phyloP scores from a whole-genome alignment of 2,888 invertebrate species.

The Galeopsomyia nigrocyanea region DNA sequence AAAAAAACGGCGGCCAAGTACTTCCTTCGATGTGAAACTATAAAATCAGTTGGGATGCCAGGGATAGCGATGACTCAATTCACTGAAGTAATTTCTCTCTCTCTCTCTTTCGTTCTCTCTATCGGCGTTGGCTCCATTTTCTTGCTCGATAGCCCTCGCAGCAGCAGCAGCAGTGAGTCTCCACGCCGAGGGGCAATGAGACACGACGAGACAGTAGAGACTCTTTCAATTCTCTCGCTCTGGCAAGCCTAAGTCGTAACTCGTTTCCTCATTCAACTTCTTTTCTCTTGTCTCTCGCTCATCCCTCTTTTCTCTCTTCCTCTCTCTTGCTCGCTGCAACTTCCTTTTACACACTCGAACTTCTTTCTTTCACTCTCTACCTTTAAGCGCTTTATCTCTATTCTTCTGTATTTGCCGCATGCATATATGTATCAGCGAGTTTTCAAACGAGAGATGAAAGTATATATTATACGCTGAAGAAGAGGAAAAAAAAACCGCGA shows the following conservation, averaged over 20 bases:
- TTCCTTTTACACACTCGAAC: not conserved
- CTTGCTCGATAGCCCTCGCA: no score
- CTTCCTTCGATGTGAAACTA: no score
- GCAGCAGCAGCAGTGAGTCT: not conserved
- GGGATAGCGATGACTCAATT: no score
- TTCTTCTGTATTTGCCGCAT: constrained; percentile 12
- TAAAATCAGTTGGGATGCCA: no score
- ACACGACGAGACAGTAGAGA: not conserved
- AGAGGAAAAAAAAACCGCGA: constrained; percentile 6
- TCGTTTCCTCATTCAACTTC: constrained; percentile 23
- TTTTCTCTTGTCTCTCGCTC: constrained; percentile 4
- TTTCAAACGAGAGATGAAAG: not conserved
- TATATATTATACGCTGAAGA: no score
- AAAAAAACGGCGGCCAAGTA: no score
- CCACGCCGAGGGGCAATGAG: constrained; percentile 1
- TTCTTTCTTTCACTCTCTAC: constrained; percentile 1
- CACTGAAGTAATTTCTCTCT: no score
- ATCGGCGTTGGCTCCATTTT: no score
- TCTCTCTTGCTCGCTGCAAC: not conserved
- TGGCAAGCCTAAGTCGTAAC: constrained; percentile 14
- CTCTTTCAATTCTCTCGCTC: constrained; percentile 22
- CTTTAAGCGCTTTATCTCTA: constrained; percentile 1
- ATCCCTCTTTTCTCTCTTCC: constrained; percentile 21
- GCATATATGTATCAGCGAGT: constrained; percentile 27
- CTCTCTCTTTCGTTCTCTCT: no score